Evolutionary conservation across 2,888 invertebrate genomes (phyloP).

Genomic region (Encarsia formosa): DNA sequence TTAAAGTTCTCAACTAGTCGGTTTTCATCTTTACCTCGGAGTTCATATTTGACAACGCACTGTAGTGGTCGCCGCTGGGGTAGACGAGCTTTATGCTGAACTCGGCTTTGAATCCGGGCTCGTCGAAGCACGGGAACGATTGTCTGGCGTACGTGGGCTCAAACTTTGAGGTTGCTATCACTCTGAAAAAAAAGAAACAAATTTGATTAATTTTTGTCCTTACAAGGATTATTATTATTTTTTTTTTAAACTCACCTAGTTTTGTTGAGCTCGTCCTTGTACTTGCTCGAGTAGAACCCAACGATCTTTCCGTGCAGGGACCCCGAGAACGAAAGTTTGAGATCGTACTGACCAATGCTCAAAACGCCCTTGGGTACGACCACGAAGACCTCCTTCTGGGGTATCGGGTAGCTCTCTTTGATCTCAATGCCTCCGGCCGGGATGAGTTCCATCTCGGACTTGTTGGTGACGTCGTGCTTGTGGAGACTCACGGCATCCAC

Average conservation of each 20-base stretch:
- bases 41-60: constrained; percentile 86
- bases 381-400: constrained; percentile 41
- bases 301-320: constrained; percentile 55
- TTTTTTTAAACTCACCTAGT: constrained; percentile 37
- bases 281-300: constrained; percentile 61
- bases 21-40: constrained; percentile 54
- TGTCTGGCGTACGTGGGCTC: constrained; percentile 91
- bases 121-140: constrained; percentile 95
- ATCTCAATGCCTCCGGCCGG: constrained; percentile 36
- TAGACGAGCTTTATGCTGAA: constrained; percentile 75
- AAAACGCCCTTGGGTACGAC: constrained; percentile 38
- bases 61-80: constrained; percentile 63
- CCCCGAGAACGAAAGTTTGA: constrained; percentile 56
- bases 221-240: background rate
- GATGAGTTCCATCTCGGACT: no score
- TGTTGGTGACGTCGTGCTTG: constrained; percentile 34
- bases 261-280: constrained; percentile 46
- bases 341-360: constrained; percentile 45
- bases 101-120: constrained; percentile 84
- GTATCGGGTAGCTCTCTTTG: constrained; percentile 31
- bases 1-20: background rate
- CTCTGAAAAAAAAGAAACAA: constrained; percentile 54
- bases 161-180: constrained; percentile 87
- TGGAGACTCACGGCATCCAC: constrained; percentile 52
- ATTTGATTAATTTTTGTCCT: background rate